Conservation (phyloP, 2,113 vertebrate species). For the Passer montanus region DNA sequence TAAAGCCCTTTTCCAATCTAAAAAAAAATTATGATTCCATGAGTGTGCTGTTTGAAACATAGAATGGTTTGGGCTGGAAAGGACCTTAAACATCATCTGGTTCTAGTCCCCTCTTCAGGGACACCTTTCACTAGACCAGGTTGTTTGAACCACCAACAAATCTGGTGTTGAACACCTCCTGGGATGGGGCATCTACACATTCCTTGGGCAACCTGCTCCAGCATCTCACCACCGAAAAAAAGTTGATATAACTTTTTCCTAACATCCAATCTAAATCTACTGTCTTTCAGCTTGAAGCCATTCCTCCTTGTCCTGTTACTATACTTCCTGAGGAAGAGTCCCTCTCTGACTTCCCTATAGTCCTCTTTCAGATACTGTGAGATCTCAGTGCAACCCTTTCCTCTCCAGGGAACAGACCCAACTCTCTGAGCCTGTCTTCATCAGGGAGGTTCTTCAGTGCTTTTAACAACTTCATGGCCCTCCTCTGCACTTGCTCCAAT, state of each 20-base stretch:
- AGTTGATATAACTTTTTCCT: neutral
- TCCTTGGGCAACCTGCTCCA: neutral
- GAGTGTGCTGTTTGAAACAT: neutral
- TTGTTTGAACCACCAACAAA: neutral
- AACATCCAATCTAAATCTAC: neutral
- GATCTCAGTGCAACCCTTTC: neutral
- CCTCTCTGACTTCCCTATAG: neutral
- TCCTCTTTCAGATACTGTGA: neutral
- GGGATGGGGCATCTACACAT: neutral
- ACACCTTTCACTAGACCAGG: neutral
- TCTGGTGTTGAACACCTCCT: neutral
- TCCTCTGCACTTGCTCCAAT: neutral
- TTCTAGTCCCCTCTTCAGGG: neutral
- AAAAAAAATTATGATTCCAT: neutral
- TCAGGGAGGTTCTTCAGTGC: neutral
- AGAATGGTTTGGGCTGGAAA: neutral
- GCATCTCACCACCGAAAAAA: neutral
- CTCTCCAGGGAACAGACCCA: neutral
- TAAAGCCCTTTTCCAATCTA: neutral
- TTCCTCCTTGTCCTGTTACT: neutral
- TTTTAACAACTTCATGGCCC: too few relatives aligned
- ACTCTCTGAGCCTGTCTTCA: neutral
- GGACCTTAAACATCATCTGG: neutral
- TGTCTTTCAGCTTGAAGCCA: neutral
- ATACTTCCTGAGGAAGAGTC: neutral